These are phyloP conservation scores for Myodes glareolus DNA, from an alignment of 2,113 vertebrate genomes.

Conservation along the genomic window DNA sequence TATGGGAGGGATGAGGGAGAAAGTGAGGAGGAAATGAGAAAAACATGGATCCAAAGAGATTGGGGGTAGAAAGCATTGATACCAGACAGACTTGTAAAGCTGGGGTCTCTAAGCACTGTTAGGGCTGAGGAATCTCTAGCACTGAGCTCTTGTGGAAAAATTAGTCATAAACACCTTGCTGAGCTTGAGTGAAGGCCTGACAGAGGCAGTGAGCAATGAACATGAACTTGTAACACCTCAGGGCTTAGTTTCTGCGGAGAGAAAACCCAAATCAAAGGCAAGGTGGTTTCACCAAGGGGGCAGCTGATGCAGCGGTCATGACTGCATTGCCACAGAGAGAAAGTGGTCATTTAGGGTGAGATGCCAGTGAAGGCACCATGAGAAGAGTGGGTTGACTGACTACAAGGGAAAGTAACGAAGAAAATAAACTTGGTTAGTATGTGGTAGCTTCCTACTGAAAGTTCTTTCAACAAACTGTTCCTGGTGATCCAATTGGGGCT, in stretches of 20 bases:
- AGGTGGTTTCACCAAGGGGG: not conserved
- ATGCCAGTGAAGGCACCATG: not conserved
- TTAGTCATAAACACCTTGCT: not conserved
- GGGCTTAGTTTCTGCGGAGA: not conserved
- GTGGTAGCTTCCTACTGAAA: not conserved
- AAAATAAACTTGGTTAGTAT: not conserved
- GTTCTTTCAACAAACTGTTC: not conserved
- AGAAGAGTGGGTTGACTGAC: not conserved
- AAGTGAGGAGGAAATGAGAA: not conserved
- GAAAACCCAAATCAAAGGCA: not conserved
- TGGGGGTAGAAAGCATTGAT: not conserved
- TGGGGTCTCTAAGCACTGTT: not conserved
- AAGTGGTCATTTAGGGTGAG: not conserved
- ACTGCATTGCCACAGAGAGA: not conserved
- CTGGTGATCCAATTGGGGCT: not conserved
- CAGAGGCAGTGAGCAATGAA: not conserved
- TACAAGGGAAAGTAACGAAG: not conserved
- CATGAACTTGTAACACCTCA: not conserved
- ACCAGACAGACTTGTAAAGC: not conserved
- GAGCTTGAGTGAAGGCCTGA: not conserved
- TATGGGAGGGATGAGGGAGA: not conserved
- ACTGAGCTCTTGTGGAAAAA: not conserved
- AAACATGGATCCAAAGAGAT: not conserved
- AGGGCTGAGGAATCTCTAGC: not conserved
- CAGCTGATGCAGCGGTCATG: not conserved